phyloP scores from a whole-genome alignment of 2,888 invertebrate species.

The Stenodema calcarata region DNA sequence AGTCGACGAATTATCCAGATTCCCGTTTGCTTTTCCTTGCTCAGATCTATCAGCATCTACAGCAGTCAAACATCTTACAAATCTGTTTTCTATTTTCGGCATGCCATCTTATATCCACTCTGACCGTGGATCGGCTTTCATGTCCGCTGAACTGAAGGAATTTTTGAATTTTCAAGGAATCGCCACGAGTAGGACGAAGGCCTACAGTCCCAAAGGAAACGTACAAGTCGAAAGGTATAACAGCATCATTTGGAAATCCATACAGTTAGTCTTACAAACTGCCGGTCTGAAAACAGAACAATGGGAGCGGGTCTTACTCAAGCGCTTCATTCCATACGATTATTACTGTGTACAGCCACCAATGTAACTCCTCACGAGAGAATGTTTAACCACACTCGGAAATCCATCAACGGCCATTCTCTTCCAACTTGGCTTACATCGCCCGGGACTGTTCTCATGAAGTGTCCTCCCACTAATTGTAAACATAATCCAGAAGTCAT shows the following conservation, averaged over 20 bases:
- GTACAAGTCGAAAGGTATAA: too few species aligned
- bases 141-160: too few species aligned
- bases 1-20: not conserved
- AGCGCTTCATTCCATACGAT: not conserved
- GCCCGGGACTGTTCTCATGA: not conserved
- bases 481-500: not conserved
- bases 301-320: not conserved
- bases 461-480: not conserved
- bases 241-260: not conserved
- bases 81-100: too few species aligned
- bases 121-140: too few species aligned
- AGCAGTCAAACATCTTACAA: too few species aligned
- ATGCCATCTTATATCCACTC: not conserved
- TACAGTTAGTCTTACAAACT: not conserved
- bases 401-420: too few species aligned
- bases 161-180: too few species aligned
- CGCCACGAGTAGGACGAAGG: too few species aligned
- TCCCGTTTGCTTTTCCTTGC: not conserved
- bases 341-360: not conserved
- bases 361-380: not conserved
- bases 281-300: not conserved
- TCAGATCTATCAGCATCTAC: too few species aligned
- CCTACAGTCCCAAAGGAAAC: too few species aligned
- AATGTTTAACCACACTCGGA: not conserved
- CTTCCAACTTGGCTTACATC: too few species aligned